These are phyloP conservation scores for Tupaia tana DNA, from an alignment of 2,113 vertebrate species.

Conservation along the genomic window DNA sequence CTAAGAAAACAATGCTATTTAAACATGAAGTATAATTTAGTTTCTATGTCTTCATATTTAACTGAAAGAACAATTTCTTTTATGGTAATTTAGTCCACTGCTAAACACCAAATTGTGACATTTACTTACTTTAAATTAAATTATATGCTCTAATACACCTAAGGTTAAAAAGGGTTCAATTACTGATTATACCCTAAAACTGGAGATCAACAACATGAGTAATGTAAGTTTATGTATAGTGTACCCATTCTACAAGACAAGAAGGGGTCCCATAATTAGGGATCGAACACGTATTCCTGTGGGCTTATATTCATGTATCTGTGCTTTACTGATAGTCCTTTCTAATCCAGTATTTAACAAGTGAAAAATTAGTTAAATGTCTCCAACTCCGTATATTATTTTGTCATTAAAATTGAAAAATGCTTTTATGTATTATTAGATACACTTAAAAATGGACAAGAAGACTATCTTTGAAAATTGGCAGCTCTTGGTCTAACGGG, in stretches of 20 bases:
- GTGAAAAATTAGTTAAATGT: conserved; percentile 25
- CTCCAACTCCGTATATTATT: background rate
- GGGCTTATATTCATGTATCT: background rate
- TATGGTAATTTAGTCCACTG: conserved; percentile 15
- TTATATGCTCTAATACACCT: background rate
- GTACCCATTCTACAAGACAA: background rate
- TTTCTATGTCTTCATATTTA: conserved; percentile 46
- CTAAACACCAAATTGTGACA: conserved; percentile 30
- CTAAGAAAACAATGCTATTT: conserved; percentile 50
- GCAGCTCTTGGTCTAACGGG: background rate
- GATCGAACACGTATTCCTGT: background rate
- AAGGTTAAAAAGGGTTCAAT: conserved; percentile 1
- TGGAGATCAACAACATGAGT: background rate
- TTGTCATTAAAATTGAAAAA: conserved; percentile 40
- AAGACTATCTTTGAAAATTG: background rate
- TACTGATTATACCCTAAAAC: background rate
- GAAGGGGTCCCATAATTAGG: background rate
- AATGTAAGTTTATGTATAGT: background rate
- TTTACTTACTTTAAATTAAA: conserved; percentile 28
- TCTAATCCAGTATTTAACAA: conserved; percentile 23
- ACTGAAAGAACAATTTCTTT: conserved; percentile 42
- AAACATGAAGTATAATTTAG: background rate
- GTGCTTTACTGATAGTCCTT: background rate
- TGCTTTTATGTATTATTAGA: conserved; percentile 18
- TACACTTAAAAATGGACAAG: conserved; percentile 2